Evolutionary conservation across 1,140 invertebrate genomes (phyloP).

Genomic region (Brachionus asplanchnoidis): DNA sequence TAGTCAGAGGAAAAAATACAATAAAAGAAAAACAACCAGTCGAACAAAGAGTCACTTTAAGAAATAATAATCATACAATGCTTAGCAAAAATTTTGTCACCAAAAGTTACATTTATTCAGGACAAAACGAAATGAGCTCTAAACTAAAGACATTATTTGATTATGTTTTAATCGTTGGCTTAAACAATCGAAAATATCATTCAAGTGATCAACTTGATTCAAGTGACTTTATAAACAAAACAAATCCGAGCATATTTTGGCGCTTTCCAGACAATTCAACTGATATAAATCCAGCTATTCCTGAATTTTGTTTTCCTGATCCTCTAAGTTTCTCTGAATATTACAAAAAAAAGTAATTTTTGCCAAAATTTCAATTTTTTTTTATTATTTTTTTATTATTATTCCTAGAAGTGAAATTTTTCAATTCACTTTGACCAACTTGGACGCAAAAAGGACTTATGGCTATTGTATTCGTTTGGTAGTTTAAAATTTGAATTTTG

Average conservation of each 20-base stretch:
- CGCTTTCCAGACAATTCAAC: neutral
- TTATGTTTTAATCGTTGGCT: slow-evolving; percentile 15
- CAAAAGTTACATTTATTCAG: slow-evolving; percentile 24
- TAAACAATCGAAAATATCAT: neutral
- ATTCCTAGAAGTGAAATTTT: slow-evolving; percentile 21
- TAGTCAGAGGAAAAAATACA: neutral
- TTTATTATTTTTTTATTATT: neutral
- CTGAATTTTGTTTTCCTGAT: slow-evolving; percentile 41
- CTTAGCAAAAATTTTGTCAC: slow-evolving; percentile 10
- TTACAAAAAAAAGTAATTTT: slow-evolving; percentile 15
- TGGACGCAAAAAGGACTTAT: slow-evolving; percentile 16
- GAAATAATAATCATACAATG: neutral
- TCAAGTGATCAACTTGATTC: slow-evolving; percentile 6
- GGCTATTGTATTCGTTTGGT: slow-evolving; percentile 40
- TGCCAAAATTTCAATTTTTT: neutral
- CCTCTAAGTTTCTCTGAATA: neutral
- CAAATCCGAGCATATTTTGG: slow-evolving; percentile 14
- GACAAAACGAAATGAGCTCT: neutral
- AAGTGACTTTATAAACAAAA: slow-evolving; percentile 2
- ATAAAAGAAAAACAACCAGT: neutral
- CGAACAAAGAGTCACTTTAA: neutral
- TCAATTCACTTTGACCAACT: slow-evolving; percentile 39
- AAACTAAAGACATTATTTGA: neutral
- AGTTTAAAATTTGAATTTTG: neutral
- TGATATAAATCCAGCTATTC: neutral